Percentiles rank a stretch among this genome's conserved stretches.
phyloP scores from a whole-genome alignment of 2,113 vertebrate species.

The Eira barbara region DNA sequence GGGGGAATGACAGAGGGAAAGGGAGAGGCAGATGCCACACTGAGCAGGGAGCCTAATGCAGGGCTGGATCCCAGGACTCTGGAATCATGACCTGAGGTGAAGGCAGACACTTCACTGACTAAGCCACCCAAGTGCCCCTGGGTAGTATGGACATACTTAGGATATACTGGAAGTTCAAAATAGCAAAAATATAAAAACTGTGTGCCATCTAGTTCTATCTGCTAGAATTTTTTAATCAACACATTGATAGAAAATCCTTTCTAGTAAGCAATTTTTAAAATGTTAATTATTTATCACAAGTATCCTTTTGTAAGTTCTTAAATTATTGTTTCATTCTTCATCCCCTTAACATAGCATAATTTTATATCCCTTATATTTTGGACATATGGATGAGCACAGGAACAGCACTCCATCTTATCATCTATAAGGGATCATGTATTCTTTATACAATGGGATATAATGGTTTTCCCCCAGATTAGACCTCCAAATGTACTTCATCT shows the following conservation, averaged over 20 bases:
- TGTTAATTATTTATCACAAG: not conserved
- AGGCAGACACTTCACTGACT: not conserved
- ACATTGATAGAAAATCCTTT: not conserved
- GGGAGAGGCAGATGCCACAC: not conserved
- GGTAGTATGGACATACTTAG: not conserved
- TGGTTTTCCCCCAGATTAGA: not conserved
- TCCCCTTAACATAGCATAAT: not conserved
- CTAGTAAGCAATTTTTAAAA: not conserved
- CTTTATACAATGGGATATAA: not conserved
- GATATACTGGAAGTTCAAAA: not conserved
- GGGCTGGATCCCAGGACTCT: not conserved
- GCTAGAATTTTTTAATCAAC: not conserved
- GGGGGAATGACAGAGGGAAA: not conserved
- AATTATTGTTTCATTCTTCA: not conserved
- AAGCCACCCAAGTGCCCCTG: not conserved
- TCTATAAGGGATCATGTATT: not conserved
- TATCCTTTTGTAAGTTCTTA: not conserved
- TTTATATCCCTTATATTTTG: not conserved
- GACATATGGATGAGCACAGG: not conserved
- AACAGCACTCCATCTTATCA: not conserved
- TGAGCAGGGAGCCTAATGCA: not conserved
- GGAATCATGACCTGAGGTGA: not conserved
- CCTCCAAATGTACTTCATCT: not conserved
- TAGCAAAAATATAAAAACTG: not conserved
- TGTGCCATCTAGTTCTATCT: not conserved